These are phyloP conservation scores for Enteromius paludinosus DNA, from an alignment of 2,797 vertebrate species.

Conservation along the genomic window DNA sequence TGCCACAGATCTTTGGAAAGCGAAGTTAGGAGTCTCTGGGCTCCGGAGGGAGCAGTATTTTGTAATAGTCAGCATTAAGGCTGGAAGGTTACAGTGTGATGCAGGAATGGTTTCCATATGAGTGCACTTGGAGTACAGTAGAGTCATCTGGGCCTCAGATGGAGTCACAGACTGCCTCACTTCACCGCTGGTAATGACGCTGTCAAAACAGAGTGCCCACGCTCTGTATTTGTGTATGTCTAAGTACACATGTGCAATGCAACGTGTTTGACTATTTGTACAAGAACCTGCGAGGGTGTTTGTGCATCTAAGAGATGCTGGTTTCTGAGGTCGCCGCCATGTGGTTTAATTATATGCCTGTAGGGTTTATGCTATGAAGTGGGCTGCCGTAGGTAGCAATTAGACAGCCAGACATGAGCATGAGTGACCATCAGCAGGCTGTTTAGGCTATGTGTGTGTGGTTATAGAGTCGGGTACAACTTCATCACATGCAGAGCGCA, in stretches of 20 bases:
- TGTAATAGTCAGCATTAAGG: conserved; percentile 38
- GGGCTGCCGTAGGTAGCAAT: conserved; percentile 58
- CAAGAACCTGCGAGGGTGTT: conserved; percentile 31
- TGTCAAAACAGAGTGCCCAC: conserved; percentile 46
- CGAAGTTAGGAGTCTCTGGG: conserved; percentile 13
- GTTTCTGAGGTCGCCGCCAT: conserved; percentile 77
- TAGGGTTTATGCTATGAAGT: conserved; percentile 70
- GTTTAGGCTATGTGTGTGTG: conserved; percentile 16
- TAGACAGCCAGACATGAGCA: conserved; percentile 48
- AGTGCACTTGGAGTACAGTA: conserved; percentile 35
- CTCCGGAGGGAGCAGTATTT: conserved; percentile 31
- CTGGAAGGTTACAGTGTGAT: conserved; percentile 22
- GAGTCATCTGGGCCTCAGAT: conserved; percentile 42
- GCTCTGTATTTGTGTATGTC: conserved; percentile 29
- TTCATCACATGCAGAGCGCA: not conserved
- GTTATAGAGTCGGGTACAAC: conserved; percentile 7
- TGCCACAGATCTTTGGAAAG: conserved; percentile 30
- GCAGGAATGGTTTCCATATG: conserved; percentile 45
- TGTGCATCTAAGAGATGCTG: conserved; percentile 55
- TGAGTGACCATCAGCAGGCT: conserved; percentile 28
- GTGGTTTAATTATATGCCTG: conserved; percentile 79
- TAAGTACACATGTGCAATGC: conserved; percentile 44
- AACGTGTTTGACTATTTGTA: conserved; percentile 45
- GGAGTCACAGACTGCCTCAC: conserved; percentile 15
- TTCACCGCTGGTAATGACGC: conserved; percentile 32